These are phyloP conservation scores for Xerus rutilus DNA, from an alignment of 2,797 vertebrate species.

Conservation along the genomic window DNA sequence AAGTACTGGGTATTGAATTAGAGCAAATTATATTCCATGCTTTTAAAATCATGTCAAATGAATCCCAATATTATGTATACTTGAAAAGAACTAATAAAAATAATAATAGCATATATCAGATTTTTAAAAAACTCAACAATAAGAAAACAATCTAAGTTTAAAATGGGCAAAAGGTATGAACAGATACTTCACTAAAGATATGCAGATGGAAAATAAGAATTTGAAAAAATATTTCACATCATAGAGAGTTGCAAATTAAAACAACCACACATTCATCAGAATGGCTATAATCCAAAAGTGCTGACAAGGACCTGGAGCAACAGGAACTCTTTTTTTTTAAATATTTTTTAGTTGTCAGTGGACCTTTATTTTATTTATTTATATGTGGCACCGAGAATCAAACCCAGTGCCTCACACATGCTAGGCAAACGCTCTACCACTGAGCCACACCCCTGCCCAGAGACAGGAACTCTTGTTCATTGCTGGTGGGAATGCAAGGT, in stretches of 20 bases:
- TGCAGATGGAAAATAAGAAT: background rate
- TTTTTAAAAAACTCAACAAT: background rate
- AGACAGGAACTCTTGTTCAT: background rate
- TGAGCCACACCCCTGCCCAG: too few species aligned
- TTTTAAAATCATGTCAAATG: too few species aligned
- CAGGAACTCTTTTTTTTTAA: background rate
- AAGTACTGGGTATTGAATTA: too few species aligned
- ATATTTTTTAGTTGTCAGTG: too few species aligned
- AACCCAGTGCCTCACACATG: too few species aligned
- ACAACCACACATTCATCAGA: background rate
- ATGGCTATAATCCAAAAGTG: background rate
- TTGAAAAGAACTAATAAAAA: too few species aligned
- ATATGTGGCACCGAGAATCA: too few species aligned
- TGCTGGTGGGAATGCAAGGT: background rate
- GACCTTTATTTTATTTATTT: too few species aligned
- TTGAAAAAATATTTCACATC: background rate
- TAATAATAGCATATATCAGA: too few species aligned
- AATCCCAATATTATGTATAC: too few species aligned
- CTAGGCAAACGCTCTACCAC: too few species aligned
- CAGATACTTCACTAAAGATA: background rate
- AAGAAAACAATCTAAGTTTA: background rate
- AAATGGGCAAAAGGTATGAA: conserved; percentile 15
- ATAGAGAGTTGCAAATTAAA: background rate
- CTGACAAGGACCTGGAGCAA: background rate
- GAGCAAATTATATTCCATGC: too few species aligned